Evolutionary conservation across 2,797 vertebrate species (phyloP), one percentile per base, ranked within the genome.

Genomic region (Enteromius anoplus): DNA sequence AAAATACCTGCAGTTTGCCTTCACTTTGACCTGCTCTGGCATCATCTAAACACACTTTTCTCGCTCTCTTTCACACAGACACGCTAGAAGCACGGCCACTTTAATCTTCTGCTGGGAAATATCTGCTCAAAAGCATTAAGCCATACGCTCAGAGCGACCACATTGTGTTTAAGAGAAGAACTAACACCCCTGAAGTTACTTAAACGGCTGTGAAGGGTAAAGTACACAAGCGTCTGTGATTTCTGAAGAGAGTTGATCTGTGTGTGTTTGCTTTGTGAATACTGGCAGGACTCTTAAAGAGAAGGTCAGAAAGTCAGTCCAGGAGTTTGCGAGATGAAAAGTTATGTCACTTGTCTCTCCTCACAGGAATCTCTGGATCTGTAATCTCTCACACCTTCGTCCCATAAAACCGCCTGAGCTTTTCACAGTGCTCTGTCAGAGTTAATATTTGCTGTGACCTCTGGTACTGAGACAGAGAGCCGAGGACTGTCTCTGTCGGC

Each of bases 381-480:
- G 91, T 94, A 93, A 94, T 93, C 92, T 93, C 93, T 93, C 91
- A 93, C 93, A 93, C 93, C 92, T 91, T 91, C 91, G 81, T 91
- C 86, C 90, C 92, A 92, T 92, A 95, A 96, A 96, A 93, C 89
- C 87, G 89, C 90, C 90, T 89, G 92, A 93, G 92, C 93, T 94
- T 95, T 96, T 96, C 93, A 93, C 95, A 95, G 91, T 88, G 90
- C 92, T 92, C 91, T 93, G 94, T 95, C 93, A 93, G 81, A 94
- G 95, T 95, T 95, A 95, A 95, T 96, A 94, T 96, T 96, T 96
- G 92, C 93, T 86, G 91, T 92, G 94, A 89, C 91, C 93, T 93
- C 91, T 86, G 88, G 90, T 87, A 88, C 88, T 86, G 90, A 89
- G 86, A 84, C 87, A 79, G 87, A 87, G 78, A 75, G 84, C 81